phyloP scores from a whole-genome alignment of 2,113 vertebrate species.

The Spilogale gracilis region DNA sequence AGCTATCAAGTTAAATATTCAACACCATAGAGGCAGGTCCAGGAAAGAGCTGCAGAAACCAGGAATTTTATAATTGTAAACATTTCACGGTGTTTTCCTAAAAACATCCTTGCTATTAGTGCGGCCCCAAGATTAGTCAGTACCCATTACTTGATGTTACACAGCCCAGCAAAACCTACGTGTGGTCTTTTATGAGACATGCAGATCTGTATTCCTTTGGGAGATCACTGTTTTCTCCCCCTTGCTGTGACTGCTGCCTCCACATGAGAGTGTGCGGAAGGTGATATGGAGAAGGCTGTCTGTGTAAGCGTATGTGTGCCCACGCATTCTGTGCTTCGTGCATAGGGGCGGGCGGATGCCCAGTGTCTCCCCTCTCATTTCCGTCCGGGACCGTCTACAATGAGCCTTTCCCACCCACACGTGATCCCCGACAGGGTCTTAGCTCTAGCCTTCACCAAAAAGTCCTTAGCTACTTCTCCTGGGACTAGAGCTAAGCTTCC shows the following conservation, averaged over 20 bases:
- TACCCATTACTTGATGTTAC: background rate
- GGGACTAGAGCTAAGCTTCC: background rate
- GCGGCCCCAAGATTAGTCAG: background rate
- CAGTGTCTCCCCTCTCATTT: background rate
- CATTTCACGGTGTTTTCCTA: background rate
- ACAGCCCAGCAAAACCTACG: background rate
- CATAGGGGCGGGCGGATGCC: background rate
- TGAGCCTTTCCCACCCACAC: background rate
- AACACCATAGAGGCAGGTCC: background rate
- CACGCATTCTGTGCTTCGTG: background rate
- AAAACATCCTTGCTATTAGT: conserved; percentile 20
- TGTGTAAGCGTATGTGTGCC: background rate
- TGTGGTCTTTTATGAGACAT: background rate
- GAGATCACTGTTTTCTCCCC: background rate
- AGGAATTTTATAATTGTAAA: background rate
- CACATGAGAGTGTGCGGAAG: background rate
- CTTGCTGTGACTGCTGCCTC: background rate
- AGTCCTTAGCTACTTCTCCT: background rate
- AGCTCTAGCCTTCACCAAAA: background rate
- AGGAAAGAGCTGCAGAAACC: background rate
- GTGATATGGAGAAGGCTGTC: background rate
- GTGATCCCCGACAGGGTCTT: background rate
- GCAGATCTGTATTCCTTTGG: background rate
- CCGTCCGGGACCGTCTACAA: background rate
- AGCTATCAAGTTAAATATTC: background rate